A percentile compares a stretch with the other conserved stretches of the same genome.
These are phyloP conservation scores for Lynx canadensis DNA, from an alignment of 2,113 vertebrate genomes.

Conservation along the genomic window DNA sequence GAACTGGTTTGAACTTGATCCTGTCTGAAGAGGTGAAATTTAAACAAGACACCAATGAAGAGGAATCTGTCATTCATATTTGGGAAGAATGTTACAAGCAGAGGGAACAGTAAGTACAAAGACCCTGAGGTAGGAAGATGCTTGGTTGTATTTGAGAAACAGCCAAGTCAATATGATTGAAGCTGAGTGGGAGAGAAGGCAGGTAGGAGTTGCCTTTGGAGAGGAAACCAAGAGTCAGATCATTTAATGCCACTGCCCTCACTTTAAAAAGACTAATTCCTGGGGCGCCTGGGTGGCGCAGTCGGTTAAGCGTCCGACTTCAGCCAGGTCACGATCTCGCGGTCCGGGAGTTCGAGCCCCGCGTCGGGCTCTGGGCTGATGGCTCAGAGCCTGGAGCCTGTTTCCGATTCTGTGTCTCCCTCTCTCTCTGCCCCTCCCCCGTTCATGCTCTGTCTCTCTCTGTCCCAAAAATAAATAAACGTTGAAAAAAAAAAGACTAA, in stretches of 20 bases:
- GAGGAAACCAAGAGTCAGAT: not conserved
- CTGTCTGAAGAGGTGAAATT: constrained; percentile 16
- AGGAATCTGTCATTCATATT: not conserved
- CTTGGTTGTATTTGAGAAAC: not conserved
- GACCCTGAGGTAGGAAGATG: not conserved
- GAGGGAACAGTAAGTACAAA: not conserved
- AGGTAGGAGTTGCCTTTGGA: not conserved
- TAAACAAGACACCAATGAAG: constrained; percentile 2
- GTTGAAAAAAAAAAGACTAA: not conserved
- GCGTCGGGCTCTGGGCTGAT: no score
- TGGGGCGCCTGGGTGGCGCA: not conserved
- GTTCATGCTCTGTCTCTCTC: no score
- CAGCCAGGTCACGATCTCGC: no score
- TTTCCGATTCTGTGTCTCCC: no score
- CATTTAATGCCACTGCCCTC: not conserved
- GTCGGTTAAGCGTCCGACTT: no score
- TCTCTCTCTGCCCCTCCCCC: no score
- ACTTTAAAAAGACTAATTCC: not conserved
- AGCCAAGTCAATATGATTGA: not conserved
- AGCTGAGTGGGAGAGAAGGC: not conserved
- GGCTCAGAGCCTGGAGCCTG: no score
- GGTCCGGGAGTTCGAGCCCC: no score
- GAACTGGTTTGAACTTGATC: constrained; percentile 26
- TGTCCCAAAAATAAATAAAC: no score
- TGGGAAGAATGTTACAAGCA: constrained; percentile 13